Evolutionary conservation across 2,113 vertebrate genomes (phyloP).

Genomic region (Zeus faber): DNA sequence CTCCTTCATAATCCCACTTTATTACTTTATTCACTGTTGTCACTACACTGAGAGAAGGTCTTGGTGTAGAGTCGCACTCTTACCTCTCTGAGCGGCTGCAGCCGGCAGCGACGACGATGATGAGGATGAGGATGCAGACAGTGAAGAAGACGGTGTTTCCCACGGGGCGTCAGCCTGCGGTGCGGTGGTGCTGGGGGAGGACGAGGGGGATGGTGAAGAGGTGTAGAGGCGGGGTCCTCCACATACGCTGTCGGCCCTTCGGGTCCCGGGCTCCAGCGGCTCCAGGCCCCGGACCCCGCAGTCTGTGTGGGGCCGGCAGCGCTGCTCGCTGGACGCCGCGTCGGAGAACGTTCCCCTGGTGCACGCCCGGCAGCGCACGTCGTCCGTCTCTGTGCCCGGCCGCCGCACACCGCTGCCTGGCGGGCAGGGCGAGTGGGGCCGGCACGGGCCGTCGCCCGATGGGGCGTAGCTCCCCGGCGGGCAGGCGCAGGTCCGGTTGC

Average conservation of each 20-base stretch:
- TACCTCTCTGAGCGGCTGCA: no score
- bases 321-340: constrained; percentile 79
- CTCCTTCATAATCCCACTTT: no score
- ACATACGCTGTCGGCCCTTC: constrained; percentile 84
- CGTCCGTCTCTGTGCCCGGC: constrained; percentile 83
- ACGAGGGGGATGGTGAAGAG: constrained; percentile 46
- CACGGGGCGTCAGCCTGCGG: no score
- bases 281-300: constrained; percentile 81
- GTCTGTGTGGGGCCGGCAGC: constrained; percentile 84
- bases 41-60: no score
- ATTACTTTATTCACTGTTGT: no score
- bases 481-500: constrained; percentile 87
- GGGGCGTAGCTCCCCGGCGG: constrained; percentile 78
- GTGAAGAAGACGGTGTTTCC: no score
- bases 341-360: constrained; percentile 87
- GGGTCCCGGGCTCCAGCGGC: constrained; percentile 79
- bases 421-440: constrained; percentile 79
- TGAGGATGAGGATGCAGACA: no score
- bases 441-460: constrained; percentile 65
- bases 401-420: constrained; percentile 86
- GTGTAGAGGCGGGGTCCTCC: constrained; percentile 62
- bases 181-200: constrained; percentile 36
- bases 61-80: no score
- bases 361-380: constrained; percentile 87
- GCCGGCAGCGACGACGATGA: no score